Evolutionary conservation across 2,888 invertebrate genomes (phyloP), one percentile per base, ranked within the genome.

Genomic region (Acanthococcus lagerstroemiae): DNA sequence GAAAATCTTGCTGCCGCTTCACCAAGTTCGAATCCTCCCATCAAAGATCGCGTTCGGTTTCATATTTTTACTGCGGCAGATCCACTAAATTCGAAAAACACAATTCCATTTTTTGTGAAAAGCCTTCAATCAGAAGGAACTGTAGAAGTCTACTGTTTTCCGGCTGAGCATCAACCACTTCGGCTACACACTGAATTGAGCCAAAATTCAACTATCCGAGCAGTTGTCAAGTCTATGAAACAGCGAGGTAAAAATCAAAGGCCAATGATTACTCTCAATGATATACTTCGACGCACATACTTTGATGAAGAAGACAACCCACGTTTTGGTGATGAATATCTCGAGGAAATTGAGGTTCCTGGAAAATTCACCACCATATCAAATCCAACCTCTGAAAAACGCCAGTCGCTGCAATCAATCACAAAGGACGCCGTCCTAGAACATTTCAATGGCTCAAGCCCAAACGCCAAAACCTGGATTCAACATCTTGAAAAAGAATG

Each of bases 381-480:
- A 9, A 30, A 30, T 12, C 7, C 6, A 30, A 30, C 6, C 12
- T 30, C 37, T 12, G n/a, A n/a, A n/a, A 30, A 30, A 30, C 37
- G 37, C 37, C 37, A 48, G n/a, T 17, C 48, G n/a, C 55, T 55
- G 3, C 55, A 55, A 27, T 21, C 25, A n/a, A 55, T 55, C 19
- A 55, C n/a, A 9, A 55, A 55, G 27, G 55, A 55, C 27, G 26
- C 55, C 6, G n/a, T 55, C 25, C 15, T 55, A 4, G 3, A 12
- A 55, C 27, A 27, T 4, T 55, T 55, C 26, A 55, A 55, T 17
- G 55, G 55, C 3, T 12, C 55, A 4, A 26, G 26, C 26, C 27
- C 7, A 27, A 55, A 27, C 55, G 22, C 55, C n/a, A 55, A 25
- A 55, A 55, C 55, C 4, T 55, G 55, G 55, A 25, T 55, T n/a